These are phyloP conservation scores for Triops cancriformis DNA, from an alignment of 1,140 invertebrate species.

Conservation along the genomic window DNA sequence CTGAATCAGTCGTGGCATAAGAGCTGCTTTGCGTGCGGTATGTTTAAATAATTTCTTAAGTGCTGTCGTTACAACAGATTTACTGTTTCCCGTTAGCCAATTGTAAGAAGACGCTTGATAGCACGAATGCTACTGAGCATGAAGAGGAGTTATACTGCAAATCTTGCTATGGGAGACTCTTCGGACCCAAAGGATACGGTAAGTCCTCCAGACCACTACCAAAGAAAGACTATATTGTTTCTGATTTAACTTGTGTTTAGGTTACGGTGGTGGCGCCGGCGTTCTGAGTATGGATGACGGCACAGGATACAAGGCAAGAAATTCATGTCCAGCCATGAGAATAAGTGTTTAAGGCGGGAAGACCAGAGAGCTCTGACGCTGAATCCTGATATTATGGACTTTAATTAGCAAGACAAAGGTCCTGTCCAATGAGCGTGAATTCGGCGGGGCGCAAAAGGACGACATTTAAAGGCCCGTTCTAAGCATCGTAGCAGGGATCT, in stretches of 20 bases:
- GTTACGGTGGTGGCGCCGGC: conserved; percentile 47
- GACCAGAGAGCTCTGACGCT: too few relatives aligned
- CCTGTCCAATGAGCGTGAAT: too few relatives aligned
- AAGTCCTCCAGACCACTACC: conserved; percentile 52
- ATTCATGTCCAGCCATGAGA: conserved; percentile 21
- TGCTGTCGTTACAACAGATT: conserved; percentile 16
- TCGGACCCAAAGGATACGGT: conserved; percentile 88
- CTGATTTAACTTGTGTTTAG: conserved; percentile 28
- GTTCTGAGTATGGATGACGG: conserved; percentile 46
- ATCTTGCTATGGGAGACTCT: conserved; percentile 81
- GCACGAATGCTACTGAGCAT: conserved; percentile 42
- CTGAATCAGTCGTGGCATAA: conserved; percentile 48
- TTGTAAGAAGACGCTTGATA: conserved; percentile 45
- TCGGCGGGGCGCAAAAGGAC: too few relatives aligned
- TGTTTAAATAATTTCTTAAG: conserved; percentile 31
- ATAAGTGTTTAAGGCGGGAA: conserved; percentile 15
- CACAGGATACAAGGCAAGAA: conserved; percentile 35
- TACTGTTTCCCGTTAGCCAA: conserved; percentile 37
- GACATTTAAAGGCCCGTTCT: too few relatives aligned
- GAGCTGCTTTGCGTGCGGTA: conserved; percentile 50
- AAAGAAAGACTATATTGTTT: conserved; percentile 42
- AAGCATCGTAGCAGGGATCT: too few relatives aligned
- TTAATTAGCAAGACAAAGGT: too few relatives aligned
- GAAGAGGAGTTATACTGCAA: conserved; percentile 47
- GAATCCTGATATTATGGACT: too few relatives aligned